phyloP scores from a whole-genome alignment of 2,797 vertebrate genomes.

The Discoglossus pictus region DNA sequence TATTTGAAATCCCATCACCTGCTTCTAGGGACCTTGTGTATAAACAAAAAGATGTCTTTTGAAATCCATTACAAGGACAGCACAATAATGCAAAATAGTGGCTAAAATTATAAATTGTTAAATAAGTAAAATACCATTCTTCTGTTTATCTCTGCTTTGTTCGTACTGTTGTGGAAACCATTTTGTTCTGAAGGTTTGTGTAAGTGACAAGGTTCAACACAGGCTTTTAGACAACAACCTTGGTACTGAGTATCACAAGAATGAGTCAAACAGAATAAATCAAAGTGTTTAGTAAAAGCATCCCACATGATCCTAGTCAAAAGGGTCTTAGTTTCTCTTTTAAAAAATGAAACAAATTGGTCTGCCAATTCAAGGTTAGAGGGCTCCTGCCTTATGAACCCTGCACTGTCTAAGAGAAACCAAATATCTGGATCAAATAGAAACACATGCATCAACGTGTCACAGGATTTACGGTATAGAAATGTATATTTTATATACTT shows the following conservation, averaged over 20 bases:
- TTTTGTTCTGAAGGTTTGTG: too few species aligned
- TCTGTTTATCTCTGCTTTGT: slow-evolving; percentile 14
- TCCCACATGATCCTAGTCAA: slow-evolving; percentile 41
- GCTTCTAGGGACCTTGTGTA: not conserved
- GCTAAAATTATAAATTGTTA: not conserved
- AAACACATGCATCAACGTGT: slow-evolving; percentile 50
- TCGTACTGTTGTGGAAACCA: too few species aligned
- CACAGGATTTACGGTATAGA: slow-evolving; percentile 34
- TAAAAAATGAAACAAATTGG: slow-evolving; percentile 49
- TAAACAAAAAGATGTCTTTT: not conserved
- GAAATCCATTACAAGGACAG: not conserved
- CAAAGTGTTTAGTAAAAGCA: slow-evolving; percentile 42
- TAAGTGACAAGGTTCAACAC: too few species aligned
- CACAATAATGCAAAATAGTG: too few species aligned
- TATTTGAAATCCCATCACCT: not conserved
- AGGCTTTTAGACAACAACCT: slow-evolving; percentile 32
- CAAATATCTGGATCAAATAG: slow-evolving; percentile 38
- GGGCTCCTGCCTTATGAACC: slow-evolving; percentile 44
- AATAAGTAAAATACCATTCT: slow-evolving; percentile 18
- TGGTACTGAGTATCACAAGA: slow-evolving; percentile 1
- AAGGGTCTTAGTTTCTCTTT: slow-evolving; percentile 36
- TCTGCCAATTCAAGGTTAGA: slow-evolving; percentile 47
- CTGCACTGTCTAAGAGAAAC: slow-evolving; percentile 43
- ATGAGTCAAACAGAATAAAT: slow-evolving; percentile 28
- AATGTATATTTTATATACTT: slow-evolving; percentile 34